Base-by-base conservation (phyloP, 2,113 vertebrate species). In the Syngnathus typhle region DNA sequence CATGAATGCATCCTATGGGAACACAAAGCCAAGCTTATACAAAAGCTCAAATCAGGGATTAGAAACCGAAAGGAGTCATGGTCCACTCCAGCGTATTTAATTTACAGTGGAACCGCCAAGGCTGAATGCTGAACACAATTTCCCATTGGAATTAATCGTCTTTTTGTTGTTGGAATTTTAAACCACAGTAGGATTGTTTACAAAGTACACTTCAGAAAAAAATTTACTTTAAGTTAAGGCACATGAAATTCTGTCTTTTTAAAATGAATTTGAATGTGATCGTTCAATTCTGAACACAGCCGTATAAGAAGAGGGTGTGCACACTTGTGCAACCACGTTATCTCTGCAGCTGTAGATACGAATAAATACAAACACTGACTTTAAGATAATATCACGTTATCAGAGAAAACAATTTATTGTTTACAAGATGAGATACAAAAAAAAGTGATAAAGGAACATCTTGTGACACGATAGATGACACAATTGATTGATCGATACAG, bases 1-100 rank as follows among this genome's bases (percentile, higher is more conserved):
- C 39, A 72, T 56, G 71, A 77, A 8, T 37, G 32, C 32, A 59
- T 36, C 36, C 2, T 9, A 3, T 37, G 32, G 56, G 16, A 59
- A 59, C 32, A 13, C 18, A n/a, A 60, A 18, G 18, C 58, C 58
- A 15, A 15, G 54, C 23, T 56, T 7, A 56, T 32, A 56, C 54
- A 58, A 32, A 47, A 36, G 6, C 5, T 7, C 27, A 58, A 6
- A 36, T 56, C 12, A 1, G 27, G 32, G 55, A 16, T 58, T 58
- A 36, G 18, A 58, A 58, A 12, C 54, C 54, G 1, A 13, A 23
- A 12, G 21, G 23, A 55, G 54, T 32, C 54, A 55, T 27, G 52
- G 52, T 55, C 21, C 52, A 55, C 55, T 36, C 15, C 3, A 58
- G 36, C 3, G 55, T 58, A 36, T 56, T 32, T 32, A 36, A 56